Evolutionary conservation across 2,888 invertebrate species (phyloP).

Genomic region (Cetonia aurata): DNA sequence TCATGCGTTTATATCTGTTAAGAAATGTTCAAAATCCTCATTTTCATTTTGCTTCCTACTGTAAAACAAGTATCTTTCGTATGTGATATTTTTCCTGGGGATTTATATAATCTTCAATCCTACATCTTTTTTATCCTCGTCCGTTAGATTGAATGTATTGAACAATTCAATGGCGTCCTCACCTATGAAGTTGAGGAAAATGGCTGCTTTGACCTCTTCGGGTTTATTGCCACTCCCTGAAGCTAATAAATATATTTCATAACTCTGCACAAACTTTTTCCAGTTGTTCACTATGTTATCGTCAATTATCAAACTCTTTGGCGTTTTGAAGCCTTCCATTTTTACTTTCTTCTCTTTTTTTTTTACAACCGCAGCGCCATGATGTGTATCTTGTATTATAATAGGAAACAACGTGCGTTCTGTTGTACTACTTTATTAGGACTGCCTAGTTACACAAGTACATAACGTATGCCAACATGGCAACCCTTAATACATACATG

Average conservation of each 20-base stretch:
- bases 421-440: slow-evolving; percentile 4
- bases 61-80: slow-evolving; percentile 48
- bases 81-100: slow-evolving; percentile 59
- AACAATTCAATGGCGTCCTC: slow-evolving; percentile 36
- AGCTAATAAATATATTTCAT: slow-evolving; percentile 8
- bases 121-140: slow-evolving; percentile 38
- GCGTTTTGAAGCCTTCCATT: background rate
- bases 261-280: slow-evolving; percentile 10
- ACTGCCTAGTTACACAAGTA: background rate
- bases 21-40: slow-evolving; percentile 51
- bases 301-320: slow-evolving; percentile 1
- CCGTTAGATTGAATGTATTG: slow-evolving; percentile 44
- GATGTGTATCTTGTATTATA: background rate
- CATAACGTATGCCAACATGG: too few species aligned
- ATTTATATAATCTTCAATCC: slow-evolving; percentile 47
- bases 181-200: slow-evolving; percentile 17
- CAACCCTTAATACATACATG: too few species aligned
- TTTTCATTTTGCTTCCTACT: slow-evolving; percentile 49
- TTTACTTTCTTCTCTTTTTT: background rate
- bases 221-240: slow-evolving; percentile 8
- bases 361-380: slow-evolving; percentile 18
- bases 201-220: background rate
- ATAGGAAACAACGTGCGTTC: background rate
- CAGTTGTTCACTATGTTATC: background rate
- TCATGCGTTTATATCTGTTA: slow-evolving; percentile 42